phyloP scores from a whole-genome alignment of 2,888 invertebrate genomes.

The Nipponacmea schrenckii region DNA sequence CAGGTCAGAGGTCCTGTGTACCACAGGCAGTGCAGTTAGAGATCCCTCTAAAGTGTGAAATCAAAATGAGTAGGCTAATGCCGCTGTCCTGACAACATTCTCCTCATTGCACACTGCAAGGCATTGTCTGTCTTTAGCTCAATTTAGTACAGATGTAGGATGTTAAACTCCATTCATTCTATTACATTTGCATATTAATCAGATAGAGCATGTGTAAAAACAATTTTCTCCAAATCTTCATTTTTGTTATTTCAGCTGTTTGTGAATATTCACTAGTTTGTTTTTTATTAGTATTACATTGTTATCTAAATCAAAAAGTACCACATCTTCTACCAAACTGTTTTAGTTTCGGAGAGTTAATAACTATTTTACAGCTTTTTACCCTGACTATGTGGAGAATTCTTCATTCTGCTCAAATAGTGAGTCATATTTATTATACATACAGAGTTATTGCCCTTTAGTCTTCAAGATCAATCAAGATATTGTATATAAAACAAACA shows the following conservation, averaged over 20 bases:
- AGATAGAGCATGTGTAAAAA: background rate
- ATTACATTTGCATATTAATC: background rate
- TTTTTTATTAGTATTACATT: background rate
- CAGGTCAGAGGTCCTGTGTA: too few relatives aligned
- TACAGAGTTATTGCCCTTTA: background rate
- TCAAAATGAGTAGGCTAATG: background rate
- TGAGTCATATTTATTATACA: background rate
- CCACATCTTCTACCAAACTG: slow-evolving; percentile 12
- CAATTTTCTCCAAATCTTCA: background rate
- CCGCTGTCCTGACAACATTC: background rate
- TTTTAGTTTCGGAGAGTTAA: slow-evolving; percentile 22
- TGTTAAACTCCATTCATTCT: background rate
- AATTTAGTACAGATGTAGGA: background rate
- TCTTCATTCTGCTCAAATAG: too few relatives aligned
- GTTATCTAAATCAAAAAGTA: background rate
- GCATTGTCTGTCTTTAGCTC: background rate
- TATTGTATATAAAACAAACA: too few relatives aligned
- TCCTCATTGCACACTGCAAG: background rate
- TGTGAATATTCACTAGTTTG: background rate
- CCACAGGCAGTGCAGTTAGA: background rate
- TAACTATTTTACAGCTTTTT: slow-evolving; percentile 16
- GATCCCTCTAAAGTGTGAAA: too few relatives aligned
- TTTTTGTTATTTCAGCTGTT: background rate
- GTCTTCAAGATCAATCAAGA: too few relatives aligned
- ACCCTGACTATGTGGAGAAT: slow-evolving; percentile 9